These are phyloP conservation scores for Cyrtonyx montezumae DNA, from an alignment of 2,113 vertebrate species.

Conservation along the genomic window DNA sequence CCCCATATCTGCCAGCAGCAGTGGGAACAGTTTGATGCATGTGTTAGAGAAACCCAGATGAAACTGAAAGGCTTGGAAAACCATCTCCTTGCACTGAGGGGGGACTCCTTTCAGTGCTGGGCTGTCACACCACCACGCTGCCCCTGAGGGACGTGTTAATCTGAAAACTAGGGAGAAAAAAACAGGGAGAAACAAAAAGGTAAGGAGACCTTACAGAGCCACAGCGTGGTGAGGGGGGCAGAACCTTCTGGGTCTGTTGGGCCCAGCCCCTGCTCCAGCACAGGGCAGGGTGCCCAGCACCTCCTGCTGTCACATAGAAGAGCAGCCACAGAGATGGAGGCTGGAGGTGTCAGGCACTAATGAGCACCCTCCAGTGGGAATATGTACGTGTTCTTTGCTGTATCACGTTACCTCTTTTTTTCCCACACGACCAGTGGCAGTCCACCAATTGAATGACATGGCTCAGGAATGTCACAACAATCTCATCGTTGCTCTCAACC, in stretches of 20 bases:
- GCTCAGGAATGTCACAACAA: background rate
- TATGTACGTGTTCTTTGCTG: background rate
- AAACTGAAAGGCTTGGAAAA: background rate
- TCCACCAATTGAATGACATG: background rate
- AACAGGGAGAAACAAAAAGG: background rate
- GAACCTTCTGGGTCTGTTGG: background rate
- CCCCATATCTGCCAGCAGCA: rapidly evolving
- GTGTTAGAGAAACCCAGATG: background rate
- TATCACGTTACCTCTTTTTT: background rate
- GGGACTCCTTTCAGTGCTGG: rapidly evolving
- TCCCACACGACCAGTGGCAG: background rate
- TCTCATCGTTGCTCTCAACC: background rate
- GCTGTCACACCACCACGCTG: background rate
- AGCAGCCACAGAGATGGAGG: rapidly evolving
- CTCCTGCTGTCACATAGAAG: background rate
- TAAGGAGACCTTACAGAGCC: background rate
- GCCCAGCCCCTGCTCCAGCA: background rate
- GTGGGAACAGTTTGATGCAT: background rate
- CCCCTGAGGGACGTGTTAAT: background rate
- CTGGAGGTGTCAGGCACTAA: background rate
- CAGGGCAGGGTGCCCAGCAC: background rate
- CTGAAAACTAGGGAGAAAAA: background rate
- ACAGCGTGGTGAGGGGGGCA: background rate
- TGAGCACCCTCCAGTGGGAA: background rate
- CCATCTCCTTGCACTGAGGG: rapidly evolving